Evolutionary conservation across 2,113 vertebrate genomes (phyloP).

Genomic region (Halcyon malimbica): DNA sequence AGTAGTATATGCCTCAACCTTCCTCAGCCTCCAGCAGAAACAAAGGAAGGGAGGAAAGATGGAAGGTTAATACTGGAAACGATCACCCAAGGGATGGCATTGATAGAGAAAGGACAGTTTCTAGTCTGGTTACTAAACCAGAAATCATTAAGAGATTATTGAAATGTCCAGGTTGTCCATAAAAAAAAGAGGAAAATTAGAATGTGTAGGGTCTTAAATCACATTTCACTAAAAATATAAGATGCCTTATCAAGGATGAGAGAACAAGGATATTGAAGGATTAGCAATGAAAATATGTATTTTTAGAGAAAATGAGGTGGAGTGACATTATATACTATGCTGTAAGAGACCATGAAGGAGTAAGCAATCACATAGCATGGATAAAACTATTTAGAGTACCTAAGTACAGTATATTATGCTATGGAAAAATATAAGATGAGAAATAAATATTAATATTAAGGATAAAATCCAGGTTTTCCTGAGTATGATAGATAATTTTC

Average conservation of each 20-base stretch:
- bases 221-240: neutral
- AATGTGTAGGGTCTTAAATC: neutral
- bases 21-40: neutral
- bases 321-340: neutral
- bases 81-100: neutral
- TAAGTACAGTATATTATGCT: neutral
- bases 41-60: neutral
- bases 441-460: neutral
- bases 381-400: neutral
- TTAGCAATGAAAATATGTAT: neutral
- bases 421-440: neutral
- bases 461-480: conserved; percentile 1
- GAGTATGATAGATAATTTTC: neutral
- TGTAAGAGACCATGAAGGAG: neutral
- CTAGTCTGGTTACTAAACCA: neutral
- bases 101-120: neutral
- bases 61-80: neutral
- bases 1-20: neutral
- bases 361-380: neutral
- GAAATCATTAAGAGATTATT: neutral
- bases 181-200: neutral
- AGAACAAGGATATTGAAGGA: neutral
- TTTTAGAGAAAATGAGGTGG: neutral
- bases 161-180: neutral
- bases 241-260: neutral